Evolutionary conservation across 1,140 invertebrate species (phyloP).

Genomic region (Pseudachorutes palmiensis): DNA sequence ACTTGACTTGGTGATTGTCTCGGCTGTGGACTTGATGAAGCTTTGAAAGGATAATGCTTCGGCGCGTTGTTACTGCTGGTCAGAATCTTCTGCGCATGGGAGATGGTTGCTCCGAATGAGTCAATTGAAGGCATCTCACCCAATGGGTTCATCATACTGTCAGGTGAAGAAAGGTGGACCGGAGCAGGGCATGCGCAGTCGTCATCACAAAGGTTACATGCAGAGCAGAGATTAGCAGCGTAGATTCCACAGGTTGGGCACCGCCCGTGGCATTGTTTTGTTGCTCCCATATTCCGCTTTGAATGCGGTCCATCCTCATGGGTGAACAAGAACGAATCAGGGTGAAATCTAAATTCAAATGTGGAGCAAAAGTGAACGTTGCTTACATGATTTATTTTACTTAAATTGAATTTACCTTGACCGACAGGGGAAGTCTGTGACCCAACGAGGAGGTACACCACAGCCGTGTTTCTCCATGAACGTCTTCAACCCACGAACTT

Average conservation of each 20-base stretch:
- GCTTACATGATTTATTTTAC: no score
- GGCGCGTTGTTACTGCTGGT: neutral
- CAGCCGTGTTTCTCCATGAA: neutral
- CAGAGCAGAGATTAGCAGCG: neutral
- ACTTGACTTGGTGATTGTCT: neutral
- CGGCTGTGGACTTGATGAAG: neutral
- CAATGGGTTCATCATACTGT: neutral
- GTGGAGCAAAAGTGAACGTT: no score
- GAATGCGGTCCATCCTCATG: neutral
- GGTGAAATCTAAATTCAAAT: constrained; percentile 4
- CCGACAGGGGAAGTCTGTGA: neutral
- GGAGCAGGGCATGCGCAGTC: neutral
- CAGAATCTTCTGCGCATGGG: neutral
- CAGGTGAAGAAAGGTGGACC: neutral
- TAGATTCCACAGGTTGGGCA: neutral
- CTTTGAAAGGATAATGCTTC: neutral
- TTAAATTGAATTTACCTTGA: neutral
- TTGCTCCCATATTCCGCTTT: neutral
- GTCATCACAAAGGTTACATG: neutral
- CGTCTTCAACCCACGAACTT: neutral
- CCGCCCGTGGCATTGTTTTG: neutral
- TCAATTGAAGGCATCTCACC: neutral
- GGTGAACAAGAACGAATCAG: neutral
- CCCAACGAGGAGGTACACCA: neutral
- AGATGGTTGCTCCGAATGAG: neutral